These are phyloP conservation scores for Megaleporinus macrocephalus DNA, from an alignment of 2,113 vertebrate genomes.

Conservation along the genomic window DNA sequence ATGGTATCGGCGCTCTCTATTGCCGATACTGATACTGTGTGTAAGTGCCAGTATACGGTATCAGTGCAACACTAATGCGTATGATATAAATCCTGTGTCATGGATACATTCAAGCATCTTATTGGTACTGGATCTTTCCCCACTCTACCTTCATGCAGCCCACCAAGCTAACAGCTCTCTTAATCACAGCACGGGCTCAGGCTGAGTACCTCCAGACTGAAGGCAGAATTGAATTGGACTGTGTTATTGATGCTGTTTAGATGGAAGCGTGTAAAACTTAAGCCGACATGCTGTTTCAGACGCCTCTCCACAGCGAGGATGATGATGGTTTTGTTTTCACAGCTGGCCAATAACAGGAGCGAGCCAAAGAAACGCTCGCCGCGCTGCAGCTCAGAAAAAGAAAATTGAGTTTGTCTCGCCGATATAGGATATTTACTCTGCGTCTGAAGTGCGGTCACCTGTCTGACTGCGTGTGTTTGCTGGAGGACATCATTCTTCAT, in stretches of 20 bases:
- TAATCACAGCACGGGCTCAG: not conserved
- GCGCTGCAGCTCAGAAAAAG: not conserved
- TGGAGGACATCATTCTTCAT: not conserved
- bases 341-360: constrained; percentile 16
- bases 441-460: not conserved
- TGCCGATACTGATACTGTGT: too few species aligned
- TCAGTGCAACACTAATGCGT: too few species aligned
- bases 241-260: constrained; percentile 8
- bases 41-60: too few species aligned
- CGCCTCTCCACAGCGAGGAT: not conserved
- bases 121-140: too few species aligned
- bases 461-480: not conserved
- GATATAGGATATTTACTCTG: not conserved
- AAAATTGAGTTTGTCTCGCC: not conserved
- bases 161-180: not conserved
- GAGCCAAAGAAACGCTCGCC: not conserved
- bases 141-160: not conserved
- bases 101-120: too few species aligned
- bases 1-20: too few species aligned
- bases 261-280: not conserved
- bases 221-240: not conserved
- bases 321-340: not conserved
- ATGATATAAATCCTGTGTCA: too few species aligned
- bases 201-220: not conserved
- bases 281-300: not conserved